phyloP scores from a whole-genome alignment of 2,797 vertebrate genomes.

The Melanotaenia pygmaea region DNA sequence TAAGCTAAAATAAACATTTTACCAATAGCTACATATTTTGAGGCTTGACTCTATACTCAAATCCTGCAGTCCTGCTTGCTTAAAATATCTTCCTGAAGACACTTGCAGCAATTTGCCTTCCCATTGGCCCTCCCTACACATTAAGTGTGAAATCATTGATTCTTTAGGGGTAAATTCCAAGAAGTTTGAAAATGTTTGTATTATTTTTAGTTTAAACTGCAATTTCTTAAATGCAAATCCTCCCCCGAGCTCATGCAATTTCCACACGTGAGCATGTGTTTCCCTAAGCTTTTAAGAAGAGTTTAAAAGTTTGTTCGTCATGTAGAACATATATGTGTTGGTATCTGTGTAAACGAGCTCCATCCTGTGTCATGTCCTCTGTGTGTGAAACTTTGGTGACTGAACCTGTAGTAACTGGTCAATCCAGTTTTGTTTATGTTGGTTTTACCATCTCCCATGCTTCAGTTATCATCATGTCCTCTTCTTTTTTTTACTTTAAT shows the following conservation, averaged over 20 bases:
- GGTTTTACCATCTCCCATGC: constrained; percentile 38
- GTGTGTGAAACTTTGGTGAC: constrained; percentile 39
- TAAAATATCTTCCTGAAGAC: constrained; percentile 6
- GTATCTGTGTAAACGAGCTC: not conserved
- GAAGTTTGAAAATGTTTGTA: constrained; percentile 15
- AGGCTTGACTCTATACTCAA: not conserved
- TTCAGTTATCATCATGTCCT: constrained; percentile 10
- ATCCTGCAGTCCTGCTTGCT: constrained; percentile 23
- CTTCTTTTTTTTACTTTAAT: constrained; percentile 21
- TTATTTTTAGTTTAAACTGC: constrained; percentile 28
- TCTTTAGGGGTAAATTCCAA: constrained; percentile 24
- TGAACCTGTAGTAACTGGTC: constrained; percentile 52
- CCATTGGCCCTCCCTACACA: constrained; percentile 36
- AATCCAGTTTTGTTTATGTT: constrained; percentile 38
- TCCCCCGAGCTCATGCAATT: constrained; percentile 47
- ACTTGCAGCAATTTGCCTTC: constrained; percentile 10
- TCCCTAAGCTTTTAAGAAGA: constrained; percentile 10
- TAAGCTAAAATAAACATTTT: not conserved
- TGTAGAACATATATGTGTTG: not conserved
- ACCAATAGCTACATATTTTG: not conserved
- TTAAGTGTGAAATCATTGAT: constrained; percentile 35
- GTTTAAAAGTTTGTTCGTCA: constrained; percentile 17
- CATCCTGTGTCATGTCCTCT: constrained; percentile 15
- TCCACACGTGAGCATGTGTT: constrained; percentile 45
- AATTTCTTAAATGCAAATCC: constrained; percentile 59